phyloP scores from a whole-genome alignment of 2,113 vertebrate species.

The Gopherus evgoodei region DNA sequence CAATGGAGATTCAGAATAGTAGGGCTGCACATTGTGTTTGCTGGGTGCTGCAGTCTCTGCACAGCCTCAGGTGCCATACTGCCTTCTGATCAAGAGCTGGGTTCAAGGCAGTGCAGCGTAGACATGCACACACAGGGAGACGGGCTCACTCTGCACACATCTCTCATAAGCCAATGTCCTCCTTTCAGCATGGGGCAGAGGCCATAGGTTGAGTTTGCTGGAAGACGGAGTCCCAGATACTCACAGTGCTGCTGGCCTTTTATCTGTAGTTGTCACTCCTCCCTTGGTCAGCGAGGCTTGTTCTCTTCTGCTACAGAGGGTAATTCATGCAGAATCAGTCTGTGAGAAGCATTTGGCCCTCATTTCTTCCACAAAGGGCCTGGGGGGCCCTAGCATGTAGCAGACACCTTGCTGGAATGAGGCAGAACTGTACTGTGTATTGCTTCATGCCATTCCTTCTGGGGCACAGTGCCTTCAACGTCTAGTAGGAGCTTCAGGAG shows the following conservation, averaged over 20 bases:
- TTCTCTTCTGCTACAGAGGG: neutral
- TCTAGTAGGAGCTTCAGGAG: neutral
- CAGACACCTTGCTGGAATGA: neutral
- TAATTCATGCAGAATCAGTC: neutral
- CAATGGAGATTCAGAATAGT: neutral
- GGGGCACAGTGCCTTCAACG: too few relatives aligned
- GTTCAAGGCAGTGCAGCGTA: neutral
- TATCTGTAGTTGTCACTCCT: neutral
- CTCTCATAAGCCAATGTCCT: neutral
- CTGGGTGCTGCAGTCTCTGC: neutral
- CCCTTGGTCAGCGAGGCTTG: neutral
- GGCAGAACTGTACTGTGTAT: neutral
- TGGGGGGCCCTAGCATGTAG: fast-evolving
- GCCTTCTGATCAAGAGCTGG: neutral
- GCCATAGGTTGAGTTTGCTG: neutral
- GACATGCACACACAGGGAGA: fast-evolving
- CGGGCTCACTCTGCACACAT: fast-evolving
- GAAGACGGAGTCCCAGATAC: neutral
- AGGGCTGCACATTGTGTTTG: fast-evolving
- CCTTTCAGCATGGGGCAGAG: neutral
- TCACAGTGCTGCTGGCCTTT: neutral
- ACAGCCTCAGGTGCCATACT: neutral
- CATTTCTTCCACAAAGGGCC: neutral
- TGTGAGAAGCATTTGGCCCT: neutral
- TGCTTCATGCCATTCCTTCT: neutral